Percentiles rank a stretch among this genome's conserved stretches.
Evolutionary conservation across 2,888 invertebrate species (phyloP).

Genomic region (Cremastinae sp.): DNA sequence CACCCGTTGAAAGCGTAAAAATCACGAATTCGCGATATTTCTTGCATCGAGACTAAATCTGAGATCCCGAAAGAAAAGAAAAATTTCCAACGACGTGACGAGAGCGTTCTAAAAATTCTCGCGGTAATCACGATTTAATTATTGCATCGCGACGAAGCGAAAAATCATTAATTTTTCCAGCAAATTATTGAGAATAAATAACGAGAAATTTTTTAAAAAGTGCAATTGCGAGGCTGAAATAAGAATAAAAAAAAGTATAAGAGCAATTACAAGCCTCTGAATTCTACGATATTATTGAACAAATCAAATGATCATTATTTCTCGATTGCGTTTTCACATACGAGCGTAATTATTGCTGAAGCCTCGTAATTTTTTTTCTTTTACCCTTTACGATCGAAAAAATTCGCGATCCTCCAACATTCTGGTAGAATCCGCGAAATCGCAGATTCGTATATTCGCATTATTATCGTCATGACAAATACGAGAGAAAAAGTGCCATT

Average conservation of each 20-base stretch:
- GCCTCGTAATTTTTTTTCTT: constrained; percentile 31
- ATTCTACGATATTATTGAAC: constrained; percentile 6
- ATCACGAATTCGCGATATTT: constrained; percentile 19
- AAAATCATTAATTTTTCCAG: not conserved
- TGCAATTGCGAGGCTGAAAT: not conserved
- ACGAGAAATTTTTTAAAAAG: not conserved
- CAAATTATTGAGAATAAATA: not conserved
- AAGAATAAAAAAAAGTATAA: constrained; percentile 14
- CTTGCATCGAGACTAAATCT: constrained; percentile 4
- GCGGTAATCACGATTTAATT: not conserved
- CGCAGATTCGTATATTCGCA: constrained; percentile 62
- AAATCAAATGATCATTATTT: constrained; percentile 52
- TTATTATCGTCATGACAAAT: constrained; percentile 48
- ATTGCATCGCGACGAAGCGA: not conserved
- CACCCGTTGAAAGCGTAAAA: constrained; percentile 10
- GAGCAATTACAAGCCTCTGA: constrained; percentile 25
- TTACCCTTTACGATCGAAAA: not conserved
- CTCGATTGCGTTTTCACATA: constrained; percentile 26
- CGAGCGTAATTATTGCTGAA: constrained; percentile 47
- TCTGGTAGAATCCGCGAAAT: constrained; percentile 44
- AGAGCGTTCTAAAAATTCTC: not conserved
- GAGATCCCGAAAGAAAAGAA: not conserved
- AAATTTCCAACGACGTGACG: too few species aligned
- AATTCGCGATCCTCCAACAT: constrained; percentile 5
- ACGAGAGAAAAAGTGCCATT: constrained; percentile 67